These are phyloP conservation scores for Hydrozoanthus tunicans DNA, from an alignment of 64 coral and sea anemone species.

Conservation along the genomic window DNA sequence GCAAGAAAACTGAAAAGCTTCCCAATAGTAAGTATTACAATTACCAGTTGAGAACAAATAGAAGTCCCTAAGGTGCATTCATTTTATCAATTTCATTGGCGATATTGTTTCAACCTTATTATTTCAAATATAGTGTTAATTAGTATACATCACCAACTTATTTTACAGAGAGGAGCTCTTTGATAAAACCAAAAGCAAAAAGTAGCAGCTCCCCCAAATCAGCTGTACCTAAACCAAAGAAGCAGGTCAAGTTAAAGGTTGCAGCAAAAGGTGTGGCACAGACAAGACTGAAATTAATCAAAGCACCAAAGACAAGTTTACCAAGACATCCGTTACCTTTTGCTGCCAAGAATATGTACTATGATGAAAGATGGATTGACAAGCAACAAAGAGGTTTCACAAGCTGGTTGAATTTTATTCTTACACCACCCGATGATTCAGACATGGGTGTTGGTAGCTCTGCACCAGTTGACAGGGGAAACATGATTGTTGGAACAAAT, in stretches of 20 bases:
- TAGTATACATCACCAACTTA: neutral
- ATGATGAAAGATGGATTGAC: conserved; percentile 97
- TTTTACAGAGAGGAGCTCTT: neutral
- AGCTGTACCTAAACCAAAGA: conserved; percentile 34
- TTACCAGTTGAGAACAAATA: neutral
- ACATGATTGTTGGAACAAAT: conserved; percentile 30
- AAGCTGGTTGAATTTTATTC: conserved; percentile 90
- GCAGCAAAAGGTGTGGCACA: conserved; percentile 85
- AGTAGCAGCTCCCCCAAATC: conserved; percentile 4
- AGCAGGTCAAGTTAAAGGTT: conserved; percentile 75
- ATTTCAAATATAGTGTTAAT: too few relatives aligned
- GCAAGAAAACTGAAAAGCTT: conserved; percentile 17
- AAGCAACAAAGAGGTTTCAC: conserved; percentile 96
- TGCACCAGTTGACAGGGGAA: neutral
- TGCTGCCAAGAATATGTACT: conserved; percentile 99
- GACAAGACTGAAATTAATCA: conserved; percentile 76
- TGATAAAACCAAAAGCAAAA: neutral
- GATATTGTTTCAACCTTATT: too few relatives aligned
- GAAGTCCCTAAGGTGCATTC: neutral
- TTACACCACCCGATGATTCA: conserved; percentile 93
- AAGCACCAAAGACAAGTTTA: conserved; percentile 73
- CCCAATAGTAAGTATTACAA: neutral
- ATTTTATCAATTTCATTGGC: too few relatives aligned
- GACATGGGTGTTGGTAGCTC: conserved; percentile 34
- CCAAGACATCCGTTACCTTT: conserved; percentile 97